Percentiles rank a stretch among this genome's conserved stretches.
These are phyloP conservation scores for Mirza zaza DNA, from an alignment of 2,113 vertebrate genomes.

Conservation along the genomic window DNA sequence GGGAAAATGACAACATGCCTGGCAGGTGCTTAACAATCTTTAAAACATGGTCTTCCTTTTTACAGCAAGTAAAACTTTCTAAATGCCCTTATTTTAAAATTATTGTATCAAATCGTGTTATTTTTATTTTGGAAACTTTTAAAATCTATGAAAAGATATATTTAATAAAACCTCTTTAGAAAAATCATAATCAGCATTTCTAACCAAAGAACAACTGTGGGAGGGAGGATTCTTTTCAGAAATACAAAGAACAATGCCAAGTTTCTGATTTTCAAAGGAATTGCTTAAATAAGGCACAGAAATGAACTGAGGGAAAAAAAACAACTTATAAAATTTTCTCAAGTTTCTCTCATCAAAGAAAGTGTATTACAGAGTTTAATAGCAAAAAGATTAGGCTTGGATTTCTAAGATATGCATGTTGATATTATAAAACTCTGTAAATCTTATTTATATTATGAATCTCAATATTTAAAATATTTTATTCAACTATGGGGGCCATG, in stretches of 20 bases:
- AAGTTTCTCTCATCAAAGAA: conserved; percentile 48
- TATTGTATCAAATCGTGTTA: conserved; percentile 52
- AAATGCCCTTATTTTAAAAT: conserved; percentile 53
- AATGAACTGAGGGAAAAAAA: conserved; percentile 13
- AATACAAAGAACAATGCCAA: conserved; percentile 74
- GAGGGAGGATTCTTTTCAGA: conserved; percentile 70
- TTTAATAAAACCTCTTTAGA: conserved; percentile 51
- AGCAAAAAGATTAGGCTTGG: neutral
- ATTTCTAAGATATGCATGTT: neutral
- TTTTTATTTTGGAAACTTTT: conserved; percentile 65
- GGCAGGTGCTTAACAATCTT: conserved; percentile 43
- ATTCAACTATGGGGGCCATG: neutral
- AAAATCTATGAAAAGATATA: conserved; percentile 56
- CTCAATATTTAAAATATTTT: conserved; percentile 36
- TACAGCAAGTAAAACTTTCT: conserved; percentile 43
- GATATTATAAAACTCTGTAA: neutral
- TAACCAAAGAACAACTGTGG: conserved; percentile 72
- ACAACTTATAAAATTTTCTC: conserved; percentile 54
- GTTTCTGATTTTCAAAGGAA: conserved; percentile 65
- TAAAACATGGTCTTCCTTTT: neutral
- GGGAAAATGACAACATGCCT: conserved; percentile 27
- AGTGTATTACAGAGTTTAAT: neutral
- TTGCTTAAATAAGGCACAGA: conserved; percentile 67
- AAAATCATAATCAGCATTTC: conserved; percentile 53
- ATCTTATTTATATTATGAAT: neutral